A percentile compares a stretch with the other conserved stretches of the same genome.
These are phyloP conservation scores for Thalassarche chlororhynchos DNA, from an alignment of 2,113 vertebrate genomes.

Conservation along the genomic window DNA sequence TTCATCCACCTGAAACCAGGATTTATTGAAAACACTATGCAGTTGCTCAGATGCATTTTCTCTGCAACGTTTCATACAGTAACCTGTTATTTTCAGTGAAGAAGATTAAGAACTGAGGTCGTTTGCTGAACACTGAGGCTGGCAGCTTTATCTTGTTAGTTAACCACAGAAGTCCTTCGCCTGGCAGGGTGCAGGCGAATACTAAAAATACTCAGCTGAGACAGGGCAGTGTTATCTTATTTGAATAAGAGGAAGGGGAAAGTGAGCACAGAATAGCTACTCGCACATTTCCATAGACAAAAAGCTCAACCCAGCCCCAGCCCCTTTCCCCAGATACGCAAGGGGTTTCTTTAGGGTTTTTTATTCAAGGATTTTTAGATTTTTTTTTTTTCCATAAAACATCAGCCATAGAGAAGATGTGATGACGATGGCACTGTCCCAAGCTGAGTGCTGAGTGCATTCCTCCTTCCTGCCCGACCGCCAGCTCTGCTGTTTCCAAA, in stretches of 20 bases:
- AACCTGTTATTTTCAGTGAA: neutral
- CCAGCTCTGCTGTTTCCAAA: neutral
- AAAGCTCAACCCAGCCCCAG: neutral
- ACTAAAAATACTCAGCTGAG: neutral
- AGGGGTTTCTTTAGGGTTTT: neutral
- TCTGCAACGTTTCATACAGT: neutral
- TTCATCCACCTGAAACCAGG: neutral
- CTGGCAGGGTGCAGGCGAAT: neutral
- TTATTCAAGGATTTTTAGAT: neutral
- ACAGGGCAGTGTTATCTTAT: neutral
- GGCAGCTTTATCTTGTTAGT: constrained; percentile 34
- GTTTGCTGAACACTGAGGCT: neutral
- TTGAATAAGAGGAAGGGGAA: neutral
- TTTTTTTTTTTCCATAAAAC: neutral
- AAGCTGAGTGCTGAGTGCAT: neutral
- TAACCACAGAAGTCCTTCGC: neutral
- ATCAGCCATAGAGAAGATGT: neutral
- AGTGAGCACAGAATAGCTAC: neutral
- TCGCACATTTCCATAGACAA: neutral
- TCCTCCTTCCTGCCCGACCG: neutral
- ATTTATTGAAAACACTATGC: neutral
- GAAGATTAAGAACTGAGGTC: constrained; percentile 32
- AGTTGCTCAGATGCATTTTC: neutral
- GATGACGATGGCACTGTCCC: neutral
- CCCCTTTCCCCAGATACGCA: neutral